These are phyloP conservation scores for Crenuchus spilurus DNA, from an alignment of 2,797 vertebrate genomes.

Conservation along the genomic window DNA sequence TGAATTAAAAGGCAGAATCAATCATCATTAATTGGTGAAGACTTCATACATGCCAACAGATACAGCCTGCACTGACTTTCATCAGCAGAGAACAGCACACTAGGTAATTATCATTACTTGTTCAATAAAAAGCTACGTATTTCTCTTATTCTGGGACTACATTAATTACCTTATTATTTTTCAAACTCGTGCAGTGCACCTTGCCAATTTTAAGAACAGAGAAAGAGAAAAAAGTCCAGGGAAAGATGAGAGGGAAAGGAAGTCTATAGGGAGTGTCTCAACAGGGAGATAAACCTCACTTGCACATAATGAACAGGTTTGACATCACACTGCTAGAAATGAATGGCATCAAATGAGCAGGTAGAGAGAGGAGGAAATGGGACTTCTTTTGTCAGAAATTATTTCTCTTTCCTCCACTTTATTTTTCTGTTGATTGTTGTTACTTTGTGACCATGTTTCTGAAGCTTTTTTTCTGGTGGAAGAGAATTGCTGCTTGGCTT, in stretches of 20 bases:
- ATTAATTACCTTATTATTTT: not conserved
- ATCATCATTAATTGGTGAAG: too few relatives aligned
- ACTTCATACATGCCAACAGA: too few relatives aligned
- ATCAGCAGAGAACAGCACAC: not conserved
- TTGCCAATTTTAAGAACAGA: constrained; percentile 18
- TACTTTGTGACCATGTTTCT: not conserved
- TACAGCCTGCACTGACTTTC: not conserved
- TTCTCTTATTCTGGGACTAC: not conserved
- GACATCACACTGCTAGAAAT: constrained; percentile 11
- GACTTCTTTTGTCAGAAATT: not conserved
- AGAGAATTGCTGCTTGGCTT: not conserved
- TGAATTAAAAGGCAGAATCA: too few relatives aligned
- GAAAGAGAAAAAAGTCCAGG: not conserved
- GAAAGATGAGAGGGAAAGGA: constrained; percentile 5
- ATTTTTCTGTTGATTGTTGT: not conserved
- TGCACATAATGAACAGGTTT: constrained; percentile 21
- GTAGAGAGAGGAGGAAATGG: not conserved
- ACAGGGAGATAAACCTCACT: constrained; percentile 23
- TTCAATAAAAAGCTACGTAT: not conserved
- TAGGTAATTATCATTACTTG: not conserved
- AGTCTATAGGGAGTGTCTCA: constrained; percentile 4
- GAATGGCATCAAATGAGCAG: constrained; percentile 27
- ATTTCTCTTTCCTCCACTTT: not conserved
- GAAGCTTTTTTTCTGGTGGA: not conserved
- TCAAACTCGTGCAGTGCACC: constrained; percentile 11